These are phyloP conservation scores for Tenthredo mesomela DNA, from an alignment of 2,888 invertebrate genomes.

Conservation along the genomic window DNA sequence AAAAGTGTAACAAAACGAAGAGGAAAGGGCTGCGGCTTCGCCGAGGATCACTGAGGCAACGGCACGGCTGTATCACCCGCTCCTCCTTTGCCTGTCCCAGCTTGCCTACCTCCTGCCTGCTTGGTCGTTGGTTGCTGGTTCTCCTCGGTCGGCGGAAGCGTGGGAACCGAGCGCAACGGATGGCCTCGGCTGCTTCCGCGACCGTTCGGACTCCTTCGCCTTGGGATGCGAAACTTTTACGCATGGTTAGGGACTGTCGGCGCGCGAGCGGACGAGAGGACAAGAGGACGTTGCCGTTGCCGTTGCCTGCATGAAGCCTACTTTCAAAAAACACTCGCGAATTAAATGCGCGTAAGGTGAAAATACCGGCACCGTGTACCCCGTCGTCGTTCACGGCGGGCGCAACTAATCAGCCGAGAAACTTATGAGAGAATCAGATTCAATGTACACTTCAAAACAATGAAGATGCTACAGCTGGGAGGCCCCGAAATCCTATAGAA, in stretches of 20 bases:
- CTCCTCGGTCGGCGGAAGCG: conserved; percentile 71
- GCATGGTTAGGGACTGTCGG: conserved; percentile 49
- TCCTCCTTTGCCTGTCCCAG: conserved; percentile 19
- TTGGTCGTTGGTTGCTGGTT: conserved; percentile 38
- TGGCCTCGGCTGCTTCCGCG: conserved; percentile 69
- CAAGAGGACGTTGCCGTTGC: conserved; percentile 29
- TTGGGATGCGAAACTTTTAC: conserved; percentile 56
- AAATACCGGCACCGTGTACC: background rate
- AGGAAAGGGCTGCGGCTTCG: conserved; percentile 39
- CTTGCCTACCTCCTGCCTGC: conserved; percentile 19
- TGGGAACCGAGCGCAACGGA: conserved; percentile 76
- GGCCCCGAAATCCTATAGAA: background rate
- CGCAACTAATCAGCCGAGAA: background rate
- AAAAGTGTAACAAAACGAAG: conserved; percentile 33
- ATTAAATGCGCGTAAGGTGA: conserved; percentile 40
- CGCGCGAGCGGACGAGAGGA: conserved; percentile 20
- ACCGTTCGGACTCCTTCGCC: conserved; percentile 68
- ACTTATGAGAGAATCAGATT: conserved; percentile 1
- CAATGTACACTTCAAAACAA: background rate
- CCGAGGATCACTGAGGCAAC: conserved; percentile 9
- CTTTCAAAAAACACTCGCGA: conserved; percentile 42
- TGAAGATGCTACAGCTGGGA: background rate
- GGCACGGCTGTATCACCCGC: background rate
- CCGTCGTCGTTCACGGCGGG: background rate
- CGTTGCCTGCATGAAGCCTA: conserved; percentile 12